Base-by-base conservation (phyloP, 2,797 vertebrate species). In the Pogoniulus pusillus region DNA sequence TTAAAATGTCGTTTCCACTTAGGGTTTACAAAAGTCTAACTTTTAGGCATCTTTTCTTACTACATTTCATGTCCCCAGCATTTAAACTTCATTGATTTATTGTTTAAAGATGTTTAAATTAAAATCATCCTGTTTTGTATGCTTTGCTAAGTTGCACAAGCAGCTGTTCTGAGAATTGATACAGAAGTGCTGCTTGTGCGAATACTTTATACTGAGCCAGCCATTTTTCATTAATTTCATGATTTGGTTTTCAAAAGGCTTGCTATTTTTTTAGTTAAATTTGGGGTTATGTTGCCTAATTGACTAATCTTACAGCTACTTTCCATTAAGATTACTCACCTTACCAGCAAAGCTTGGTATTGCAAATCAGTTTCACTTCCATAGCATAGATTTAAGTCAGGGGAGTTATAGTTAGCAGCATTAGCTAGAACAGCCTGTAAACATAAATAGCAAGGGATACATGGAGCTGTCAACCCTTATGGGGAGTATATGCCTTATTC, bases 1-100 rank as follows among this genome's bases (percentile, higher is more conserved):
- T 96, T 97, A 96, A 75, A 87, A 91, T 97, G 96, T 95, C 95
- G 78, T 94, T 96, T 97, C 94, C 45, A 77, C 83, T 97, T 96
- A 97, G 66, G 73, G 79, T 93, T 87, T 96, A 84, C 79, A 95
- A 94, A 91, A 93, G 91, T 96, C 80, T 93, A 92, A 95, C 93
- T 96, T 96, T 94, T 58, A 74, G 78, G 55, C 80, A 91, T 96
- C 82, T 93, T 89, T 76, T 71, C 81, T 84, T 97, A 89, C 75
- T 96, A 85, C 80, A 71, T 94, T 94, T 95, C 70, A 54, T 88
- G 32, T 96, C 77, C 87, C 66, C 76, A 79, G 43, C 89, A 83
- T 82, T 96, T 97, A 97, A 91, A 96, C 76, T 62, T 87, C 79
- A 85, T 92, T 94, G 91, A 95, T 93, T 91, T 93, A 60, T 91